A percentile compares a stretch with the other conserved stretches of the same genome.
Evolutionary conservation across 2,888 invertebrate genomes (phyloP).

Genomic region (Tribolium freemani): DNA sequence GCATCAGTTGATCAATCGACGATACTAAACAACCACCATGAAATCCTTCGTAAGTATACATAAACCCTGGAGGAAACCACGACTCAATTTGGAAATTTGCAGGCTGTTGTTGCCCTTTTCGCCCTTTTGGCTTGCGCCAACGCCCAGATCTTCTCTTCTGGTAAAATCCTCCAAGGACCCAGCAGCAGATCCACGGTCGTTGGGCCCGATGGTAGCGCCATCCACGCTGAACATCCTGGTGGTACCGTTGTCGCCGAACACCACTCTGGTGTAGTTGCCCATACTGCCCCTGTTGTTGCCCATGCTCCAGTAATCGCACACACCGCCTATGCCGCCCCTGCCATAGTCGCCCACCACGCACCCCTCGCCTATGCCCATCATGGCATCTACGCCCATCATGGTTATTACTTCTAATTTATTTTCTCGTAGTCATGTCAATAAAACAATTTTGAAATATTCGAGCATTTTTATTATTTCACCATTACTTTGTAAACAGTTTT

Average conservation of each 20-base stretch:
- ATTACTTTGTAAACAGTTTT: no score
- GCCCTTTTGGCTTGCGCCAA: slow-evolving; percentile 55
- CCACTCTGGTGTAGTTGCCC: slow-evolving; percentile 47
- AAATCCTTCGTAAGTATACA: slow-evolving; percentile 27
- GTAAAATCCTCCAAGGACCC: slow-evolving; percentile 57
- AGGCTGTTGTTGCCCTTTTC: slow-evolving; percentile 51
- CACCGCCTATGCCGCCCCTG: slow-evolving; percentile 49
- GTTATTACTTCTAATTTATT: slow-evolving; percentile 16
- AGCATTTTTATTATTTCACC: no score
- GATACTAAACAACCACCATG: slow-evolving; percentile 15
- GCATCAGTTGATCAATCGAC: slow-evolving; percentile 28
- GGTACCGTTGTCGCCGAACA: slow-evolving; percentile 51
- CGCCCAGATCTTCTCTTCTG: slow-evolving; percentile 43
- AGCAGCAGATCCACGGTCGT: slow-evolving; percentile 55
- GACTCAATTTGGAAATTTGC: background rate
- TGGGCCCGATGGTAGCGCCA: slow-evolving; percentile 57
- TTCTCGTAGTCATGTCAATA: background rate
- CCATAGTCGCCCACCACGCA: slow-evolving; percentile 27
- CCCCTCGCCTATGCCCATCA: slow-evolving; percentile 39
- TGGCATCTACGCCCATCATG: background rate
- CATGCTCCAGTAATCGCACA: slow-evolving; percentile 52
- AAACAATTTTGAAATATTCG: background rate
- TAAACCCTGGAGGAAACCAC: background rate
- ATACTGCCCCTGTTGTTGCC: slow-evolving; percentile 38
- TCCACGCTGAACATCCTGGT: slow-evolving; percentile 48